Base-by-base conservation (phyloP, 2,113 vertebrate species). In the Semnornis frantzii region DNA sequence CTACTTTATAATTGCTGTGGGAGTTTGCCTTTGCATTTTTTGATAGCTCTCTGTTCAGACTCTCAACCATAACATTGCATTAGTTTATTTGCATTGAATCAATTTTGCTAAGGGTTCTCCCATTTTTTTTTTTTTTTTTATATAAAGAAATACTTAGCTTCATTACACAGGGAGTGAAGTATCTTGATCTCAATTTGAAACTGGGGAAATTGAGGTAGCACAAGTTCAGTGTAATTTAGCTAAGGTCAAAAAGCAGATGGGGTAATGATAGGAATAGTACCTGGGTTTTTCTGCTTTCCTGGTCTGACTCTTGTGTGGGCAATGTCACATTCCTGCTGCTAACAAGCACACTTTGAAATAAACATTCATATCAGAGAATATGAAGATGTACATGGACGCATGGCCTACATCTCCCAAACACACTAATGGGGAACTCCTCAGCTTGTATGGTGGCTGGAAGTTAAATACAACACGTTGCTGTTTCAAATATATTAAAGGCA, bases 1-100 rank as follows among this genome's bases (percentile, higher is more conserved):
- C 93, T 94, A 96, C 89, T 93, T 96, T 83, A 78, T 96, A 95
- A 95, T 91, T 97, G 91, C 91, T 92, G 82, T 94, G 91, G 95
- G 95, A 97, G 87, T 96, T 92, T 94, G 87, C 60, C 87, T 96
- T 93, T 89, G 82, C 93, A 91, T 81, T 93, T 96, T 92, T 92
- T 92, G 89, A 91, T 92, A 95, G 82, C 75, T 93, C 57, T 84
- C 88, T 62, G 19, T 85, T 95, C 82, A 89, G 72, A 91, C 89
- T 91, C 87, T 89, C 72, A 87, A 23, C 82, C 72, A 85, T 46
- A 78, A 62, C 62, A 75, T 69, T 87, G 72, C 78, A 30, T 82
- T 90, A 78, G 20, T 78, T 95, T 95, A 95, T 94, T 95, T 97
- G 75, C 85, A 95, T 87, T 89, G 87, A 94, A 91, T 85, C 91